Conservation (phyloP, 1,140 invertebrate genomes). For the Lucilia cuprina region DNA sequence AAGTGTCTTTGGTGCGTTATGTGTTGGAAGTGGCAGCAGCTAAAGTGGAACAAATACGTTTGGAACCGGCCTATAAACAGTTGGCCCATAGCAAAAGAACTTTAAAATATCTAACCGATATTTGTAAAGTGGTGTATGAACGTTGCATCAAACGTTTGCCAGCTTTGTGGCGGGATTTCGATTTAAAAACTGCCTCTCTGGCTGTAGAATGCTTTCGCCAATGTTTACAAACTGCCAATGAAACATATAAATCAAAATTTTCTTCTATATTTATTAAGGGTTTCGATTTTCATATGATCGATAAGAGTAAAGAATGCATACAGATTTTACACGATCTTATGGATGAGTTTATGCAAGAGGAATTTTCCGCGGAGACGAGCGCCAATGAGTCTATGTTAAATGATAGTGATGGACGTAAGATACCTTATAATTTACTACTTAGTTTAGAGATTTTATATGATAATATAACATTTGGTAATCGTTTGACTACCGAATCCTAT, state of each 20-base stretch:
- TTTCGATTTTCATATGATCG: slow-evolving; percentile 53
- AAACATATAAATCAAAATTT: slow-evolving; percentile 61
- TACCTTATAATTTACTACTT: slow-evolving; percentile 47
- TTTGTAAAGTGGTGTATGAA: slow-evolving; percentile 61
- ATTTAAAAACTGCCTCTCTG: slow-evolving; percentile 61
- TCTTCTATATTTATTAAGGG: slow-evolving; percentile 61
- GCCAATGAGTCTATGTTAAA: slow-evolving; percentile 39
- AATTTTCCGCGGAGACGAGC: slow-evolving; percentile 15
- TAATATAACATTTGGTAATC: slow-evolving; percentile 47
- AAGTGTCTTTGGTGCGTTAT: slow-evolving; percentile 51
- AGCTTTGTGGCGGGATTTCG: slow-evolving; percentile 58
- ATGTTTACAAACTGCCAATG: slow-evolving; percentile 64
- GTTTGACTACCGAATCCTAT: slow-evolving; percentile 49
- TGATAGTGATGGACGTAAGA: slow-evolving; percentile 41
- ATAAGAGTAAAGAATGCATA: slow-evolving; percentile 42
- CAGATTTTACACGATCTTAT: slow-evolving; percentile 49
- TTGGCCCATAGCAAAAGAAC: slow-evolving; percentile 52
- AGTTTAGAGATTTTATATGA: slow-evolving; percentile 53
- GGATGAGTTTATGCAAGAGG: slow-evolving; percentile 50
- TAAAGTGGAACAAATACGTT: slow-evolving; percentile 48
- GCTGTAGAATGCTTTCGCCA: slow-evolving; percentile 68
- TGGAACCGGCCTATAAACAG: slow-evolving; percentile 56
- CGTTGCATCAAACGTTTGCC: slow-evolving; percentile 58
- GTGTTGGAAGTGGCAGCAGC: slow-evolving; percentile 45
- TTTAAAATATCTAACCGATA: slow-evolving; percentile 53